Evolutionary conservation across 1,140 invertebrate species (phyloP).

Genomic region (Delia radicum): DNA sequence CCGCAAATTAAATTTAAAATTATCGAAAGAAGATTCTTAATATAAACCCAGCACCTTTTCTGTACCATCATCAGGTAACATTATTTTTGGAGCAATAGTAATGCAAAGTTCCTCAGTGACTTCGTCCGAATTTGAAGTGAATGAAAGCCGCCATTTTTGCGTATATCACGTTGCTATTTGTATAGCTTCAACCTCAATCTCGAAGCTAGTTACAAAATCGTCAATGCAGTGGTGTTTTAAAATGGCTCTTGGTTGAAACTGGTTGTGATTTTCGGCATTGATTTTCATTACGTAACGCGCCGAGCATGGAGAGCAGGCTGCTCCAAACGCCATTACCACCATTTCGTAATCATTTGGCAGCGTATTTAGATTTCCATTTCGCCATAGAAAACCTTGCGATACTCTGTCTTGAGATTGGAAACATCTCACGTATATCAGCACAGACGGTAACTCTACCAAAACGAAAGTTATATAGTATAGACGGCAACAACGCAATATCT

Average conservation of each 20-base stretch:
- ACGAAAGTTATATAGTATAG: neutral
- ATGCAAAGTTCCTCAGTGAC: neutral
- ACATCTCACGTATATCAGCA: constrained; percentile 11
- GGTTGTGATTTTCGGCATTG: neutral
- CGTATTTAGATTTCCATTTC: constrained; percentile 46
- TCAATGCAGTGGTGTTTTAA: constrained; percentile 11
- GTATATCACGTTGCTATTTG: neutral
- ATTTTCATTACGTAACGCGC: constrained; percentile 34
- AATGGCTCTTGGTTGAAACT: neutral
- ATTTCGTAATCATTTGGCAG: constrained; percentile 31
- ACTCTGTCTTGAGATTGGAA: constrained; percentile 35
- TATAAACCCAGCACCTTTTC: neutral
- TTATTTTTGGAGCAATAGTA: neutral
- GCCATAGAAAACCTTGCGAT: constrained; percentile 39
- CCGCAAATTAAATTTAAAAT: neutral
- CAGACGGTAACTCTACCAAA: constrained; percentile 12
- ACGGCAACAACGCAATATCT: no score
- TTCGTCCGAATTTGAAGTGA: neutral
- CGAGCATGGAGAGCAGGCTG: constrained; percentile 38
- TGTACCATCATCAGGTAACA: neutral
- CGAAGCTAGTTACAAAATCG: constrained; percentile 1
- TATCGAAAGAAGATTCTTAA: neutral
- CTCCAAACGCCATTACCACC: constrained; percentile 46
- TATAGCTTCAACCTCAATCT: neutral
- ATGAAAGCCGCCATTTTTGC: neutral